Percentiles rank a stretch among this genome's conserved stretches.
Evolutionary conservation across 2,888 invertebrate species (phyloP).

Genomic region (Drosophila sordidula): DNA sequence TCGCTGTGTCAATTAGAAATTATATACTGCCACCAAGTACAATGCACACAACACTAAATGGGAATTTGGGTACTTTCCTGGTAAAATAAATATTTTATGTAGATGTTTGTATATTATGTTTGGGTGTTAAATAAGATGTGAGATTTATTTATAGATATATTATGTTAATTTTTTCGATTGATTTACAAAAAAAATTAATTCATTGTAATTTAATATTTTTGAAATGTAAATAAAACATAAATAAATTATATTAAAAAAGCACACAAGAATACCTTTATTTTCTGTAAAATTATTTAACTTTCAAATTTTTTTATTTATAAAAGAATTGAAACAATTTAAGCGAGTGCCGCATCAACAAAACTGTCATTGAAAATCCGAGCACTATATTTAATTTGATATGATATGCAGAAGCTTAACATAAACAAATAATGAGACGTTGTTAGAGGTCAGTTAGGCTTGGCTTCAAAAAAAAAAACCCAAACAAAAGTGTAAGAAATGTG

Average conservation of each 20-base stretch:
- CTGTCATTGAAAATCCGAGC: not conserved
- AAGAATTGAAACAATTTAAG: too few species aligned
- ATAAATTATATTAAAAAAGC: too few species aligned
- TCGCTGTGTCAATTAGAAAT: slow-evolving; percentile 57
- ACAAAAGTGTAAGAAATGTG: not conserved
- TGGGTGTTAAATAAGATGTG: not conserved
- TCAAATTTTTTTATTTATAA: too few species aligned
- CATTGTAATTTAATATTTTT: too few species aligned
- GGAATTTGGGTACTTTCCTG: not conserved
- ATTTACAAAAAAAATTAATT: too few species aligned
- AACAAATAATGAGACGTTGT: not conserved
- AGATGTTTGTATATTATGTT: not conserved
- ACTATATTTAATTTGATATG: not conserved
- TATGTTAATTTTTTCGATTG: not conserved
- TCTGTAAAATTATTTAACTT: too few species aligned
- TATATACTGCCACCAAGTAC: slow-evolving; percentile 42
- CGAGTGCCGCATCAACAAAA: too few species aligned
- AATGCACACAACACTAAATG: slow-evolving; percentile 15
- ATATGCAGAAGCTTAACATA: not conserved
- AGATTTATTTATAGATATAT: too few species aligned
- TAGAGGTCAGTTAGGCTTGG: not conserved
- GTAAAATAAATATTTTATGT: not conserved
- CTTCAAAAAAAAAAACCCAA: not conserved
- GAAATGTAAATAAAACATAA: too few species aligned
- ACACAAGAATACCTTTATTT: too few species aligned